Base-by-base conservation (phyloP, 2,797 vertebrate genomes). In the Glossophaga mutica region DNA sequence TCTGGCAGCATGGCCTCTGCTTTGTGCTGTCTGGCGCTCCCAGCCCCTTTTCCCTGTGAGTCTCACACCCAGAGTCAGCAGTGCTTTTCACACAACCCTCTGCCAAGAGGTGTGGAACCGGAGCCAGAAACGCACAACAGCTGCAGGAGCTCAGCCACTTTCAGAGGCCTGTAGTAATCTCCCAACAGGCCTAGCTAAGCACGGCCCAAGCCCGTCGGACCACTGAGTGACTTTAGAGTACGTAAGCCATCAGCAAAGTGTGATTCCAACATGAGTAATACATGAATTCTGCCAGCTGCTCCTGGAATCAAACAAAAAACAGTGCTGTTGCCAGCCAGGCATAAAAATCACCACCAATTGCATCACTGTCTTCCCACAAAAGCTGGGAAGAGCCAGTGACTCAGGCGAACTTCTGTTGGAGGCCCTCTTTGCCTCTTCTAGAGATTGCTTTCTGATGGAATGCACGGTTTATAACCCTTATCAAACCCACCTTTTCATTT, bases 281-380 rank as follows among this genome's bases (percentile, higher is more conserved):
- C 37, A 5, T 93, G 91, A 97, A 73, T 85, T 79, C 91, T 96
- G 87, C 90, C 97, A 98, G 96, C 96, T 97, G 96, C 95, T 93
- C 81, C 84, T 97, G 96, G 70, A 96, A 82, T 82, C 88, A 85
- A 77, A 97, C 97, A 97, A 96, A 97, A 95, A 87, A n/a, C 46
- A 79, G 48, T 24, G 11, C 42, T 81, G 68, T 84, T 92, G 88
- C 89, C 96, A 97, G 55, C 26, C 5, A 11, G 65, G 48, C 21
- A 52, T 16, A 10, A 14, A 74, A 74, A 62, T 94, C 26, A 78
- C 85, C 26, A 37, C 87, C 57, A 57, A 90, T 70, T 83, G 21
- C n/a, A 86, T 88, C 50, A 62, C n/a, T 76, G 16, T 76, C 81
- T 91, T 94, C 68, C 68, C 82, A 32, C 24, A 22, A 78, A 93